Evolutionary conservation across 2,113 vertebrate species (phyloP), one percentile per base, ranked within the genome.

Genomic region (Oxygymnocypris stewartii): DNA sequence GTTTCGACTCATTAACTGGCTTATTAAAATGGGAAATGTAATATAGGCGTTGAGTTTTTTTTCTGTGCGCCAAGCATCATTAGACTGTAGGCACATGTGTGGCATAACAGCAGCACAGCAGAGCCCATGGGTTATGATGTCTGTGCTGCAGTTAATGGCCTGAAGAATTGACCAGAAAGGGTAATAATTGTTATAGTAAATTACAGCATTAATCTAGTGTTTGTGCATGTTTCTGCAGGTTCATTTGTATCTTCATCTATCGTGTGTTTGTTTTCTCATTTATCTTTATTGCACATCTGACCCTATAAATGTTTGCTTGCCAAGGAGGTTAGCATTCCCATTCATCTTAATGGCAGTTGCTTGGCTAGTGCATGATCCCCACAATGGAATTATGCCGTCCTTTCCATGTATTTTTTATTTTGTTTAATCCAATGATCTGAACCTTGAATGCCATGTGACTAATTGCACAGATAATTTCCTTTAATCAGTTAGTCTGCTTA

Each of bases 1-100:
- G 91, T 90, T 93, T 91, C 87, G 88, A 90, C 86, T 93, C 93
- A 93, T 93, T 94, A 91, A 92, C 91, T 87, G 71, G 89, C 78
- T 87, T 90, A 93, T 93, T 92, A 89, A 89, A 92, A 89, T 77
- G 86, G 81, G 65, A 80, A 83, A 75, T 84, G 37, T 75, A 77
- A 83, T 82, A 81, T 78, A 12, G 28, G 76, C 16, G 37, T 77
- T 31, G 49, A 57, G 80, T 44, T 75, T 37, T 20, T 69, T 82
- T 78, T 77, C 74, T 83, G 79, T 57, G 75, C 31, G 57, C 18
- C 63, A 69, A 73, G 76, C 76, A 31, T 76, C 79, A 87, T 82
- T 87, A 76, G 79, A 79, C 84, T 71, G 10, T 18, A 69, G 37
- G 78, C 23, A 80, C 78, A 80, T 85, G 35, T 85, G 40, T 47